Conservation (phyloP, 2,797 vertebrate species). For the Sorex maritimensis region DNA sequence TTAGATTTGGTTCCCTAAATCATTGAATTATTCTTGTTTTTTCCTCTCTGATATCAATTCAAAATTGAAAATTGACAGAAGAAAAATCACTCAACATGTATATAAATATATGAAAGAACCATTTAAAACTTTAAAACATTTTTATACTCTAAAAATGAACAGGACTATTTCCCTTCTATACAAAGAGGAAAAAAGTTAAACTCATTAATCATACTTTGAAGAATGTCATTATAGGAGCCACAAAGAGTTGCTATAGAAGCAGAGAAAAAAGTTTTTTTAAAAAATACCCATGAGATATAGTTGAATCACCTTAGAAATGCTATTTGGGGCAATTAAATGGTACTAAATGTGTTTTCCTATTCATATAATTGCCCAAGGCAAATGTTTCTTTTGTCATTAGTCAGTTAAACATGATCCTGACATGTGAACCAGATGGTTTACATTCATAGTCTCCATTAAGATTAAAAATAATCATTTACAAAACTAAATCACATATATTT, state of each 20-base stretch:
- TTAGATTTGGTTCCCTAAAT: constrained; percentile 50
- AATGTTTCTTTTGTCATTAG: constrained; percentile 86
- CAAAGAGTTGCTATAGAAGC: constrained; percentile 89
- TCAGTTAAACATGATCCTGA: constrained; percentile 78
- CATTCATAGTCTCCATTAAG: constrained; percentile 27
- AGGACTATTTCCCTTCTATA: constrained; percentile 89
- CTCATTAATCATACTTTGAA: constrained; percentile 89
- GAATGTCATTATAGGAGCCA: constrained; percentile 91
- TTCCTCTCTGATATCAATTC: constrained; percentile 74
- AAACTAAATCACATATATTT: background rate
- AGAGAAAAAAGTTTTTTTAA: constrained; percentile 91
- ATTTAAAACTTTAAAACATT: constrained; percentile 83
- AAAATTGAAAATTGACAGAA: constrained; percentile 60
- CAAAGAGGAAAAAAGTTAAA: constrained; percentile 86
- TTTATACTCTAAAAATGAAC: constrained; percentile 70
- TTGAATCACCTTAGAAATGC: constrained; percentile 91
- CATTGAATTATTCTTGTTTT: constrained; percentile 53
- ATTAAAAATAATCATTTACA: constrained; percentile 53
- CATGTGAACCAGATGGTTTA: constrained; percentile 61
- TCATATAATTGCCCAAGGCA: constrained; percentile 87
- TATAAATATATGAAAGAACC: constrained; percentile 73
- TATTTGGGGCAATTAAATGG: constrained; percentile 90
- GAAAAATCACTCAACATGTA: constrained; percentile 72
- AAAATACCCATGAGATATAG: constrained; percentile 92
- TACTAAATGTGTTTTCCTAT: constrained; percentile 87